Evolutionary conservation across 2,888 invertebrate genomes (phyloP).

Genomic region (Nudaria mundana): DNA sequence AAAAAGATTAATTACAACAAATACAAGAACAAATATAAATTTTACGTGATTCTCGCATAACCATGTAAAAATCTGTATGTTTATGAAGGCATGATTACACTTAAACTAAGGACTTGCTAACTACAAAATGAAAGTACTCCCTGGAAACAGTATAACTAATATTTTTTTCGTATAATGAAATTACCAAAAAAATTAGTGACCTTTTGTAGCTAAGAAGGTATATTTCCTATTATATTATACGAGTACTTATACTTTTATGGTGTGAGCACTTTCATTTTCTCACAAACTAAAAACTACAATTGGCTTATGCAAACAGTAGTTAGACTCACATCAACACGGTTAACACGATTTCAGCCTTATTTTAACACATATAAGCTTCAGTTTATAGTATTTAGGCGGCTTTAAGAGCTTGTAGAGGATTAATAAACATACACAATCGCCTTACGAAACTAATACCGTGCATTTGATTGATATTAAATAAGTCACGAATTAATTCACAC

Average conservation of each 20-base stretch:
- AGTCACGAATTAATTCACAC: not conserved
- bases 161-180: not conserved
- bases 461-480: not conserved
- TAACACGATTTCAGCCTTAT: no score
- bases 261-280: constrained; percentile 14
- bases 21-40: no score
- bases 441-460: not conserved
- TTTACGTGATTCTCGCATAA: no score
- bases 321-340: constrained; percentile 8
- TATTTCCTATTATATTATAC: not conserved
- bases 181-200: no score
- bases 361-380: constrained; percentile 2
- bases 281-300: constrained; percentile 10
- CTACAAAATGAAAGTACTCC: not conserved
- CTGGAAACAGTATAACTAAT: not conserved
- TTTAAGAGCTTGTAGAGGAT: constrained; percentile 31
- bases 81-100: not conserved
- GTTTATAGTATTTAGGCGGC: constrained; percentile 29
- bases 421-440: not conserved
- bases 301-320: constrained; percentile 22
- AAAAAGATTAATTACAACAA: no score
- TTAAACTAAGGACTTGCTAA: not conserved
- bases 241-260: no score
- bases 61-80: not conserved
- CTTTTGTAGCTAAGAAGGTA: no score